A percentile compares a stretch with the other conserved stretches of the same genome.
phyloP scores from a whole-genome alignment of 2,888 invertebrate genomes.

The Eilema sororculum region DNA sequence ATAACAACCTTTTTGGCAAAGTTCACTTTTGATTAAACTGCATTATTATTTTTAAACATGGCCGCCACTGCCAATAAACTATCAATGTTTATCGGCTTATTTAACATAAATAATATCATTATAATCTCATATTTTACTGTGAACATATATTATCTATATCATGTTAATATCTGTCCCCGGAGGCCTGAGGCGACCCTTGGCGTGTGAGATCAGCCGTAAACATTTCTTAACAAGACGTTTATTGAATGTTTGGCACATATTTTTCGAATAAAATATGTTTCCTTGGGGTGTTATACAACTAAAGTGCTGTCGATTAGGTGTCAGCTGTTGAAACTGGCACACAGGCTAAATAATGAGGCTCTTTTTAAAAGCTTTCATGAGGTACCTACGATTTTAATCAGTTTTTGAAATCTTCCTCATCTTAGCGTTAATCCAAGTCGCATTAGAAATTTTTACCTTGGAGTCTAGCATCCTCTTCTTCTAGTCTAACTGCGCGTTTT shows the following conservation, averaged over 20 bases:
- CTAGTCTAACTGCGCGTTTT: too few relatives aligned
- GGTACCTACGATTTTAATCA: too few relatives aligned
- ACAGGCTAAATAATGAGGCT: not conserved
- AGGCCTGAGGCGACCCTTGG: not conserved
- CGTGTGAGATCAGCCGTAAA: not conserved
- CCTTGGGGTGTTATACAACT: not conserved
- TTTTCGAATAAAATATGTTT: not conserved
- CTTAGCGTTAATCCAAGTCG: too few relatives aligned
- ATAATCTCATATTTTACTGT: conserved; percentile 3
- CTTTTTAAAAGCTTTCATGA: not conserved
- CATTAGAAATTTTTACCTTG: too few relatives aligned
- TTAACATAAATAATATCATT: not conserved
- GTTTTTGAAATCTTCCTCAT: too few relatives aligned
- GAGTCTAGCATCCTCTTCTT: too few relatives aligned
- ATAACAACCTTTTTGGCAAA: too few relatives aligned
- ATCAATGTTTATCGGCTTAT: not conserved
- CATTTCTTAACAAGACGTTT: not conserved
- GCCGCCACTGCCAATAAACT: not conserved
- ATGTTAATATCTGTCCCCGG: conserved; percentile 6
- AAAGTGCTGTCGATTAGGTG: not conserved
- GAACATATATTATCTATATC: not conserved
- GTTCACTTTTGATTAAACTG: too few relatives aligned
- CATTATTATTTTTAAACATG: not conserved
- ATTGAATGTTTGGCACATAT: not conserved
- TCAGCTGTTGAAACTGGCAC: not conserved